Evolutionary conservation across 2,113 vertebrate species (phyloP).

Genomic region (Limanda limanda): DNA sequence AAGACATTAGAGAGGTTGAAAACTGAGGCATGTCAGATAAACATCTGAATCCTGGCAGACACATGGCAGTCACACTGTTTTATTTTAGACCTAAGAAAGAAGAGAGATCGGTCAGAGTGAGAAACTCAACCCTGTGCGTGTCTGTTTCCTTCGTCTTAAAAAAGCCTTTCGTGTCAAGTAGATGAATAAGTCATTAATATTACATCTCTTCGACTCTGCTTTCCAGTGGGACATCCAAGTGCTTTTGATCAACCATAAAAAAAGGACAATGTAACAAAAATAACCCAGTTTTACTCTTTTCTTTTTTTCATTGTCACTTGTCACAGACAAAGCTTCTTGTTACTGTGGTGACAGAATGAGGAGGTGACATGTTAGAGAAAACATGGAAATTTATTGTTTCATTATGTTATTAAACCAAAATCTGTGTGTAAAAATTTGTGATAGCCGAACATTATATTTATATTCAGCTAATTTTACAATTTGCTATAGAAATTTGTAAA

Average conservation of each 20-base stretch:
- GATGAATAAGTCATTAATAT: slow-evolving; percentile 20
- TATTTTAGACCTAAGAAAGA: neutral
- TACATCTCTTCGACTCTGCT: slow-evolving; percentile 14
- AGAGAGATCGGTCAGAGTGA: neutral
- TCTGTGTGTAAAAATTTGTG: too few species aligned
- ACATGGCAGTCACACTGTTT: neutral
- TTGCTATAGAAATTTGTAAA: too few species aligned
- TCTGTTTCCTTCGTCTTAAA: neutral
- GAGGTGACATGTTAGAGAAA: slow-evolving; percentile 1
- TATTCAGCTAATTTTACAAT: too few species aligned
- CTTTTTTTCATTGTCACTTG: neutral
- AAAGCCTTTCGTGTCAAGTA: neutral
- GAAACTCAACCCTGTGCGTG: neutral
- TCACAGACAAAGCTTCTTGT: slow-evolving; percentile 8
- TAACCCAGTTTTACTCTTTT: neutral
- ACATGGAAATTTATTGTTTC: neutral
- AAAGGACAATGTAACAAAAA: slow-evolving; percentile 12
- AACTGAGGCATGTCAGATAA: neutral
- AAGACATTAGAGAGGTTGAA: neutral
- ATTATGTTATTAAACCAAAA: neutral
- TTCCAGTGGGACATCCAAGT: slow-evolving; percentile 3
- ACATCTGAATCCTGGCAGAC: neutral
- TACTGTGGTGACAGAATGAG: slow-evolving; percentile 31
- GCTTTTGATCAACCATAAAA: neutral
- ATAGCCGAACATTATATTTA: too few species aligned